phyloP scores from a whole-genome alignment of 2,797 vertebrate species.

The Hemibagrus guttatus region DNA sequence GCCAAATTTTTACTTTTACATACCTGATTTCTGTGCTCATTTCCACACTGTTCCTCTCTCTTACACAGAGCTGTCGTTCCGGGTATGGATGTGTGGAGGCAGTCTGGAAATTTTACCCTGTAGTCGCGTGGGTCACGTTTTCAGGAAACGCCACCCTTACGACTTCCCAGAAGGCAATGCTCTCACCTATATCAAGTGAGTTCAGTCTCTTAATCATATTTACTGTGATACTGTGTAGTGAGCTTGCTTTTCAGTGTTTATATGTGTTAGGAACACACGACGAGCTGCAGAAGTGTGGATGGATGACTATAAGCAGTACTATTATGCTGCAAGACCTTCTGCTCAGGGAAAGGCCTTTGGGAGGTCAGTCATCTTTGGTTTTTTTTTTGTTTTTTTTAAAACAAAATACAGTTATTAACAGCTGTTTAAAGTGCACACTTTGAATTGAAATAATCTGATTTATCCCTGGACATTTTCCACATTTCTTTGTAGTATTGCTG shows the following conservation, averaged over 20 bases:
- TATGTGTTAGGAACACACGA: conserved; percentile 86
- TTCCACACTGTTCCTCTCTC: background rate
- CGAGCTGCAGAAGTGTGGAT: conserved; percentile 98
- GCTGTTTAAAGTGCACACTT: background rate
- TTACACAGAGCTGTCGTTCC: conserved; percentile 89
- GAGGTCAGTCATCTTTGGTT: conserved; percentile 75
- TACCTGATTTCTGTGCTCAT: background rate
- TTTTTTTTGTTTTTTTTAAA: background rate
- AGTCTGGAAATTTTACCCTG: conserved; percentile 97
- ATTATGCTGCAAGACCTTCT: conserved; percentile 93
- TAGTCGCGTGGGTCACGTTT: conserved; percentile 96
- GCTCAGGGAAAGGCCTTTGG: conserved; percentile 93
- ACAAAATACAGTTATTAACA: background rate
- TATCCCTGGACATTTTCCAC: background rate
- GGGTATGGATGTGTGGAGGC: conserved; percentile 98
- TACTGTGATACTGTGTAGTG: background rate
- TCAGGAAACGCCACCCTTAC: conserved; percentile 96
- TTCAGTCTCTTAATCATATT: background rate
- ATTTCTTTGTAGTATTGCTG: conserved; percentile 78
- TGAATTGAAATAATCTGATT: background rate
- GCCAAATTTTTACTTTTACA: conserved; percentile 41
- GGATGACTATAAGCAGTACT: conserved; percentile 98
- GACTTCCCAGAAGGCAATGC: conserved; percentile 98
- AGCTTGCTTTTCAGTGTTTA: background rate
- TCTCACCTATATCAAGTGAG: conserved; percentile 96